Evolutionary conservation across 2,888 invertebrate genomes (phyloP).

Genomic region (Pheosia gnoma): DNA sequence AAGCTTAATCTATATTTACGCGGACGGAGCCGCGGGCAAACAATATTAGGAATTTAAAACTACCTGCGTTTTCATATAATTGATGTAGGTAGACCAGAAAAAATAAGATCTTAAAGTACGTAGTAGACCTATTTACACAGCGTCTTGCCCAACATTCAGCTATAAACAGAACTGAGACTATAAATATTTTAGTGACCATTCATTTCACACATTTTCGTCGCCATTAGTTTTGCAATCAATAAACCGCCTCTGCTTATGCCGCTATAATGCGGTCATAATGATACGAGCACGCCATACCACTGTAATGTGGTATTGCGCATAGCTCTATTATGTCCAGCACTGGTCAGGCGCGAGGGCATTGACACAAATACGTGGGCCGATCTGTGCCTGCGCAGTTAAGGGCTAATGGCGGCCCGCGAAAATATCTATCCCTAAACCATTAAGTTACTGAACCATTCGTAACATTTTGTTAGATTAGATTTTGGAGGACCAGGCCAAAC

Average conservation of each 20-base stretch:
- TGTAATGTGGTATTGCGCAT: background rate
- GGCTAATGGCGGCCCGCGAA: slow-evolving; percentile 23
- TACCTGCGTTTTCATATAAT: no score
- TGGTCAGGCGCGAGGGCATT: slow-evolving; percentile 10
- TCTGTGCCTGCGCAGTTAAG: slow-evolving; percentile 5
- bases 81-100: no score
- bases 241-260: slow-evolving; percentile 18
- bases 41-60: no score
- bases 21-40: no score
- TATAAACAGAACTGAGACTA: background rate
- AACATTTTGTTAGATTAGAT: no score
- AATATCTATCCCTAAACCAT: slow-evolving; percentile 22
- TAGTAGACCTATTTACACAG: no score
- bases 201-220: slow-evolving; percentile 9
- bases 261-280: background rate
- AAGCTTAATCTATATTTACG: no score
- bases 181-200: background rate
- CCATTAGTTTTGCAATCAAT: slow-evolving; percentile 31
- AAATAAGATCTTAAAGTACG: no score
- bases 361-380: slow-evolving; percentile 20
- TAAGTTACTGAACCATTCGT: slow-evolving; percentile 2
- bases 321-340: background rate
- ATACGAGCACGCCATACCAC: background rate
- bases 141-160: background rate
- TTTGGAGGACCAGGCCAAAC: no score